Base-by-base conservation (phyloP, 2,888 invertebrate genomes). In the Baronia brevicornis region DNA sequence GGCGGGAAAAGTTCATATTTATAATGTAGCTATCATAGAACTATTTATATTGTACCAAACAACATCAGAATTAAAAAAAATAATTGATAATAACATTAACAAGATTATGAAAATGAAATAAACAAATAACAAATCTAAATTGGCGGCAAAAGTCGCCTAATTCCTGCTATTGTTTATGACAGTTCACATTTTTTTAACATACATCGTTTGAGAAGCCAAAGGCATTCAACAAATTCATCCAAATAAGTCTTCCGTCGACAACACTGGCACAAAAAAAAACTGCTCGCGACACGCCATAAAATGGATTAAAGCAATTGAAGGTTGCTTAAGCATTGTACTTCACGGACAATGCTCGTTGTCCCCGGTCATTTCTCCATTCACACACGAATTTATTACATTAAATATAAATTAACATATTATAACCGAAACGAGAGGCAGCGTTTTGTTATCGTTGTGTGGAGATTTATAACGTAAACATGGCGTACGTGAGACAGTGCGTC, bases 391-490 rank as follows among this genome's bases (percentile, higher is more conserved):
- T 72, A 74, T 75, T 70, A 72, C 63, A 79, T 79, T 74, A 75
- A 79, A 78, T 73, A 70, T 71, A 72, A 78, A 80, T 82, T 82
- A 82, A 78, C 78, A 80, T 82, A 78, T 74, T 72, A 77, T 67
- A 67, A 70, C 48, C 43, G 57, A 62, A 62, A 66, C 60, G 68
- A 64, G 64, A 62, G n/a, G 61, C 48, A 54, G 48, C 62, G 62
- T 62, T 68, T 66, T 46, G 60, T 74, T 73, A 69, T 74, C 54
- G 52, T 59, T 59, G 48, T 49, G 51, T 58, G 61, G 55, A 78
- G 78, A 79, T 79, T 79, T 79, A 79, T 51, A 47, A 65, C 69
- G 71, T 80, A 77, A 78, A 80, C 79, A 79, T 43, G 53, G 50
- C 34, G 46, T 49, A 53, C 59, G 64, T 64, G 69, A 69, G 73